A percentile compares a stretch with the other conserved stretches of the same genome.
phyloP scores from a whole-genome alignment of 2,113 vertebrate species.

The Amazona guildingii region DNA sequence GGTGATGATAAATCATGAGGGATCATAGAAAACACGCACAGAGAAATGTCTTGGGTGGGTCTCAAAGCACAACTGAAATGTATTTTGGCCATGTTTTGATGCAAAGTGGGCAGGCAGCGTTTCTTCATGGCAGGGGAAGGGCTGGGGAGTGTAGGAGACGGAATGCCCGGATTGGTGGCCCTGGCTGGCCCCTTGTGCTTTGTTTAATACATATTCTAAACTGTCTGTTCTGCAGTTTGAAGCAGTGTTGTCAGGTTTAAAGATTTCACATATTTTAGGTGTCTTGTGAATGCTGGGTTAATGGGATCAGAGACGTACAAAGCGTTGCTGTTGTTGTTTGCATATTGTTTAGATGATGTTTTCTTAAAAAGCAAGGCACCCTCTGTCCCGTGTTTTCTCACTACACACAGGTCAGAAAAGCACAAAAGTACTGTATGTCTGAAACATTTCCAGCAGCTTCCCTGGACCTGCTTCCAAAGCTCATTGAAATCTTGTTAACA shows the following conservation, averaged over 20 bases:
- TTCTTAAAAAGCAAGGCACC: constrained; percentile 29
- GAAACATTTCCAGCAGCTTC: constrained; percentile 63
- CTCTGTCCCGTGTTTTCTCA: constrained; percentile 1
- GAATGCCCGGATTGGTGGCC: background rate
- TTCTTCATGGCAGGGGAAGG: background rate
- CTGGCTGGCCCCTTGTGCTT: background rate
- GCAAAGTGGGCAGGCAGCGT: background rate
- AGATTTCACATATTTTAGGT: background rate
- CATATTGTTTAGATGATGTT: background rate
- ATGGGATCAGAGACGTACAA: background rate
- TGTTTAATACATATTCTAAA: background rate
- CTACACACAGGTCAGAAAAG: constrained; percentile 37
- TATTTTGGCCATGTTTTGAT: background rate
- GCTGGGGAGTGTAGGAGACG: background rate
- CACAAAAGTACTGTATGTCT: constrained; percentile 38
- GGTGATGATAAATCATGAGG: constrained; percentile 29
- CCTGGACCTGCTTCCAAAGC: constrained; percentile 62
- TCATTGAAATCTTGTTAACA: constrained; percentile 66
- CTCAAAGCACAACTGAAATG: background rate
- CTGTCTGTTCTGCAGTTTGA: background rate
- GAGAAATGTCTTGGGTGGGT: constrained; percentile 36
- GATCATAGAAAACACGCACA: constrained; percentile 29
- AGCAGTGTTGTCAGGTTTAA: background rate
- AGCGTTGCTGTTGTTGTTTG: background rate
- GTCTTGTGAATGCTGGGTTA: background rate